Conservation (phyloP, 2,113 vertebrate genomes). For the Chloroceryle aenea region DNA sequence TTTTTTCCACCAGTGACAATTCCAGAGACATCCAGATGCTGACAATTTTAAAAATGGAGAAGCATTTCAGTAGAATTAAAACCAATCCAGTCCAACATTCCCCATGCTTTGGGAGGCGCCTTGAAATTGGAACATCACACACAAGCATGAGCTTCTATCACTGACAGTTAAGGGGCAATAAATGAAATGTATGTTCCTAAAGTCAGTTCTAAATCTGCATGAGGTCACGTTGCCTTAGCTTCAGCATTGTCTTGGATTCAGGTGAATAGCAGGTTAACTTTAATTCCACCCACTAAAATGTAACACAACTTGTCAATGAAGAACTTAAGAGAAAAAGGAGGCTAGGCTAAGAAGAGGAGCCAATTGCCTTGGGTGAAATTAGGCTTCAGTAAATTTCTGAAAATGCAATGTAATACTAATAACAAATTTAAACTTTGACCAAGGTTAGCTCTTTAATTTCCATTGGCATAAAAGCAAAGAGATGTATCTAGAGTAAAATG, state of each 20-base stretch:
- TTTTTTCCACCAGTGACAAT: neutral
- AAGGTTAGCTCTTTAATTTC: neutral
- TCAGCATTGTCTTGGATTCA: neutral
- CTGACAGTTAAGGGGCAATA: neutral
- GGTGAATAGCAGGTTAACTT: neutral
- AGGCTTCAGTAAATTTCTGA: constrained; percentile 7
- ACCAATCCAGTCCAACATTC: neutral
- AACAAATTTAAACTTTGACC: constrained; percentile 26
- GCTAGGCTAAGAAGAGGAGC: neutral
- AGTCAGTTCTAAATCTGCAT: neutral
- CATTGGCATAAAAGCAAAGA: constrained; percentile 14
- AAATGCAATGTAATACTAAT: neutral
- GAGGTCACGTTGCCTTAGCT: neutral
- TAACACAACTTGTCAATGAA: neutral
- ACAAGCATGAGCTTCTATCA: neutral
- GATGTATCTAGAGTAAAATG: neutral
- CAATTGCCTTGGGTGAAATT: neutral
- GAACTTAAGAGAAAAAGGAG: neutral
- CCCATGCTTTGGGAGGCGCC: neutral
- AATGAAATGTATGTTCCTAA: neutral
- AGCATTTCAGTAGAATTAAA: neutral
- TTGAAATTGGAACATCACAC: neutral
- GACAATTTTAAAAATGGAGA: neutral
- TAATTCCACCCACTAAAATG: neutral
- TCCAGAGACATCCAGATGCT: neutral